These are phyloP conservation scores for Nannobrachium achirus DNA, from an alignment of 2,113 vertebrate genomes.

Conservation along the genomic window DNA sequence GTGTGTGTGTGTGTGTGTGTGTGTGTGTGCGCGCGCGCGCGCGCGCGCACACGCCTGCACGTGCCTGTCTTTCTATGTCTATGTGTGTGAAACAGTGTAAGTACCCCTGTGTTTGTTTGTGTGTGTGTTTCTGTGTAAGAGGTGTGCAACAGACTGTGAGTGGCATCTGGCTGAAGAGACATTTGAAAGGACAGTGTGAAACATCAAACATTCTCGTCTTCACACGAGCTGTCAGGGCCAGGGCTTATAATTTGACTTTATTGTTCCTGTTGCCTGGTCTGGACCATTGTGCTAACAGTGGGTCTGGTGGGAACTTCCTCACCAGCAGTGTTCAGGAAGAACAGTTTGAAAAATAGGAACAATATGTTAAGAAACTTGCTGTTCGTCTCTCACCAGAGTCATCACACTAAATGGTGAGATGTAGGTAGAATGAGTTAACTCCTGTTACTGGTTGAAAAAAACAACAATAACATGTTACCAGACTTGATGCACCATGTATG, in stretches of 20 bases:
- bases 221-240: slow-evolving; percentile 10
- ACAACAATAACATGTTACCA: background rate
- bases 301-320: slow-evolving; percentile 62
- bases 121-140: slow-evolving; percentile 29
- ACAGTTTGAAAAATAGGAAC: slow-evolving; percentile 41
- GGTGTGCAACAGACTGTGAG: slow-evolving; percentile 9
- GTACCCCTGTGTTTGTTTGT: slow-evolving; percentile 25
- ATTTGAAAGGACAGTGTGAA: slow-evolving; percentile 54
- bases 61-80: slow-evolving; percentile 20
- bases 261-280: slow-evolving; percentile 53
- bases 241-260: slow-evolving; percentile 71
- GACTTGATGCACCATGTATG: no score
- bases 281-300: slow-evolving; percentile 33
- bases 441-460: background rate
- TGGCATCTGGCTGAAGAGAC: slow-evolving; percentile 74
- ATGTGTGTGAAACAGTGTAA: no score
- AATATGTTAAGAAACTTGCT: slow-evolving; percentile 20
- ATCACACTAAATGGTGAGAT: no score
- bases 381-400: slow-evolving; percentile 9
- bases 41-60: slow-evolving; percentile 3
- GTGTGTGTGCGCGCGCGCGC: slow-evolving; percentile 12
- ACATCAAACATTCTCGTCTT: slow-evolving; percentile 47
- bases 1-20: slow-evolving; percentile 35
- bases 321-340: slow-evolving; percentile 38
- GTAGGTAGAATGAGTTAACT: no score